Evolutionary conservation across 2,113 vertebrate species (phyloP).

Genomic region (Periophthalmus modestus): DNA sequence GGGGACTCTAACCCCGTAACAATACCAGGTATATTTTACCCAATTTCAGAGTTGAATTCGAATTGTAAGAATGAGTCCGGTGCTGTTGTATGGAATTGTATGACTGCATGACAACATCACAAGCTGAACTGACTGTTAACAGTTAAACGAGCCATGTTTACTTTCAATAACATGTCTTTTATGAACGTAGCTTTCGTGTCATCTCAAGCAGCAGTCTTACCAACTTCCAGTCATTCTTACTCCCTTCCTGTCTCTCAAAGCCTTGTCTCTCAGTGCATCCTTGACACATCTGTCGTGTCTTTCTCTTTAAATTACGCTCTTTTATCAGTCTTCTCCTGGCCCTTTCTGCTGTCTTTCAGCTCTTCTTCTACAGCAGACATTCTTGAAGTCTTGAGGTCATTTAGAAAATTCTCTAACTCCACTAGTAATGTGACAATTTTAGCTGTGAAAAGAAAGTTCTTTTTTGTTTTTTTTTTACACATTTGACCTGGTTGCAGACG

Average conservation of each 20-base stretch:
- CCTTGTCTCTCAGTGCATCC: constrained; percentile 9
- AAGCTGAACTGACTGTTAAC: too few relatives aligned
- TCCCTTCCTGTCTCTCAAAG: constrained; percentile 26
- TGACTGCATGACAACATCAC: too few relatives aligned
- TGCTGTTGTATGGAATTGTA: too few relatives aligned
- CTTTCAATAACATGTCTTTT: background rate
- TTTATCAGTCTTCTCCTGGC: constrained; percentile 65
- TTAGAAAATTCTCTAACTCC: constrained; percentile 41
- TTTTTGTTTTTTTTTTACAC: too few relatives aligned
- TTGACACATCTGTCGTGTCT: constrained; percentile 18
- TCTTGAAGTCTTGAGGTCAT: constrained; percentile 60
- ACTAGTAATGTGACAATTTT: too few relatives aligned
- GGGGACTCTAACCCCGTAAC: too few relatives aligned
- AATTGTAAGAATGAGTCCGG: too few relatives aligned
- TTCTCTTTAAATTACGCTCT: constrained; percentile 35
- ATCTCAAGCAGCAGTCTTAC: background rate
- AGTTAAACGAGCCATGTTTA: background rate
- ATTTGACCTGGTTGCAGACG: too few relatives aligned
- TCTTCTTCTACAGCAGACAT: constrained; percentile 46
- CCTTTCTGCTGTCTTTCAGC: constrained; percentile 59
- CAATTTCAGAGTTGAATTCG: too few relatives aligned
- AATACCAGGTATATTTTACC: too few relatives aligned
- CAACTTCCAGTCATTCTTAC: background rate
- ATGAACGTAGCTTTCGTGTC: background rate
- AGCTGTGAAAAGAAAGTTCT: too few relatives aligned